Evolutionary conservation across 2,113 vertebrate species (phyloP), one percentile per base, ranked within the genome.

Genomic region (Perognathus longimembris): DNA sequence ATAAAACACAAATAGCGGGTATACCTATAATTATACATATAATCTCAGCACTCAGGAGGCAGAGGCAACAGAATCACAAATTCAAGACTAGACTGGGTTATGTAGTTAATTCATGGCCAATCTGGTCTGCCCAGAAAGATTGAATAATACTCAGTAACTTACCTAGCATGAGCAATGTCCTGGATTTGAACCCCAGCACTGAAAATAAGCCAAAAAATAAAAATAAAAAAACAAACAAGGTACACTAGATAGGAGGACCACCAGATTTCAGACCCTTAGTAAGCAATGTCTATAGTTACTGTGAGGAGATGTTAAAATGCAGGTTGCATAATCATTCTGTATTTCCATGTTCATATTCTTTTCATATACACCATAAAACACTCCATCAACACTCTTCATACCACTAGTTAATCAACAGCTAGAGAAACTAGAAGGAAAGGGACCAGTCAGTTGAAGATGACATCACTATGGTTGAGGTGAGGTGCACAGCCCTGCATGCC

Each of bases 361-460:
- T 18, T 66, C 71, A 66, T 7, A 28, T 78, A 12, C 22, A 61
- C 24, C 7, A n/a, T 59, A 20, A 74, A 45, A n/a, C 18, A 3
- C 63, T 54, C 69, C 15, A 0, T 64, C 45, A 59, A 21, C 32
- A 18, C 12, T 28, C 18, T 59, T 80, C 57, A 50, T 18, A n/a
- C 40, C 73, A 30, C 50, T 75, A 20, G 14, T 61, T 40, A n/a
- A 21, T 6, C 66, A 61, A 26, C 32, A 42, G 32, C 22, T 57
- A 84, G 70, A 87, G 57, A 73, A 34, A 64, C 22, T 32, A 38
- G 71, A 67, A 64, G 73, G 63, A 57, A 71, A 91, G 86, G 81
- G 75, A 74, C 38, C 66, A 26, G 45, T 42, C 10, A n/a, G 28
- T 42, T 30, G 34, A 28, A 87, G 10, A 54, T 81, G 32, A 30